phyloP scores from a whole-genome alignment of 2,113 vertebrate species.

The Oryzias melastigma region DNA sequence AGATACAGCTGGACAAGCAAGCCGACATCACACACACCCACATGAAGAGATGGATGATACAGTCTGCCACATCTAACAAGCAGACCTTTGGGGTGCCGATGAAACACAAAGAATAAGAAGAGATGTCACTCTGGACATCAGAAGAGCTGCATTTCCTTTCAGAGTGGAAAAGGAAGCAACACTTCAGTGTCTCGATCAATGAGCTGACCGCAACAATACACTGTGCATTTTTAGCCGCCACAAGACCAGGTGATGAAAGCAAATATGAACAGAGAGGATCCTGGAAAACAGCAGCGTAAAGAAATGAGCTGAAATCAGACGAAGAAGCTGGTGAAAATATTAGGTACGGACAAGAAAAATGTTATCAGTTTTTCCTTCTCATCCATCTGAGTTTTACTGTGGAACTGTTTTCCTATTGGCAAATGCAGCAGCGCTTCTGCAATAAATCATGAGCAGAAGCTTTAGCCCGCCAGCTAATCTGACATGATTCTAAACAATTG shows the following conservation, averaged over 20 bases:
- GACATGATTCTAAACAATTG: constrained; percentile 63
- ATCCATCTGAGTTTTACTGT: constrained; percentile 68
- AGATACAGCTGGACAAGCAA: constrained; percentile 32
- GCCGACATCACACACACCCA: constrained; percentile 14
- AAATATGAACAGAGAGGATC: constrained; percentile 1
- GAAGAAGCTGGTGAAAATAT: constrained; percentile 13
- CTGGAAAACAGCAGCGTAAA: constrained; percentile 1
- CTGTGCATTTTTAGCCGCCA: not conserved
- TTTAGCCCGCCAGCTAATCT: constrained; percentile 41
- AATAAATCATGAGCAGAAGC: constrained; percentile 72
- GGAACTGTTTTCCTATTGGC: constrained; percentile 74
- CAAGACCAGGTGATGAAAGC: constrained; percentile 9
- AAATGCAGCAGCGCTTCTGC: constrained; percentile 60
- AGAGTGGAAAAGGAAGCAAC: constrained; percentile 25
- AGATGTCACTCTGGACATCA: constrained; percentile 35
- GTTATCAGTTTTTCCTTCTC: constrained; percentile 60
- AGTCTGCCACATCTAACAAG: constrained; percentile 38
- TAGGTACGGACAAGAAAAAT: constrained; percentile 40
- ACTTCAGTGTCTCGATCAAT: not conserved
- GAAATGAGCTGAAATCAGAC: constrained; percentile 14
- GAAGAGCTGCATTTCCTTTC: constrained; percentile 32
- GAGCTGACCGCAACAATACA: constrained; percentile 1
- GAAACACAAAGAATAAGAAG: constrained; percentile 38
- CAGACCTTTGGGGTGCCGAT: constrained; percentile 27
- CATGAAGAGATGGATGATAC: constrained; percentile 15